A percentile compares a stretch with the other conserved stretches of the same genome.
phyloP scores from a whole-genome alignment of 2,797 vertebrate genomes.

The Spatula clypeata region DNA sequence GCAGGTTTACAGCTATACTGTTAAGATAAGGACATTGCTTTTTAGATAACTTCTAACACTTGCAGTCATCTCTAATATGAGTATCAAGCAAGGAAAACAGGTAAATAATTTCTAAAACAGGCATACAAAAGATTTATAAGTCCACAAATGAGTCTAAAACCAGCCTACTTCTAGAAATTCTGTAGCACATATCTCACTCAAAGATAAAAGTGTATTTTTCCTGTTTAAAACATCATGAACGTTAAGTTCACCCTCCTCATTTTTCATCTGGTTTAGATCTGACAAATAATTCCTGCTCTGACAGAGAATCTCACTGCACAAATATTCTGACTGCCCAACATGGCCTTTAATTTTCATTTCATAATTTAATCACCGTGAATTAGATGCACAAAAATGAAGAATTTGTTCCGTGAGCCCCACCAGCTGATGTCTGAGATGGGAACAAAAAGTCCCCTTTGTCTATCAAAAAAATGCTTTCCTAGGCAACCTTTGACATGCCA shows the following conservation, averaged over 20 bases:
- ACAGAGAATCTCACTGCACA: neutral
- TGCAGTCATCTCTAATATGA: neutral
- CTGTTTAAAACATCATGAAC: neutral
- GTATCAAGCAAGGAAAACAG: neutral
- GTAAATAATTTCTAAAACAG: neutral
- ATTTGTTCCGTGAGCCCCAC: neutral
- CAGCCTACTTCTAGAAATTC: neutral
- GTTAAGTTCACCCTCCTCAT: neutral
- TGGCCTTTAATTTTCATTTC: neutral
- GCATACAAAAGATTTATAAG: neutral
- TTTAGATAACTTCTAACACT: neutral
- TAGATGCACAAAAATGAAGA: conserved; percentile 5
- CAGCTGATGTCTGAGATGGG: neutral
- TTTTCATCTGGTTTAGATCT: neutral
- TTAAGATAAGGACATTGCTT: neutral
- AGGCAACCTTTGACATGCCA: neutral
- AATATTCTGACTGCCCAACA: neutral
- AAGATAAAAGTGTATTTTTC: neutral
- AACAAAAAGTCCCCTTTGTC: conserved; percentile 7
- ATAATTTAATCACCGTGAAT: conserved; percentile 24
- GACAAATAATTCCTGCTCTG: neutral
- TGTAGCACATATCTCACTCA: neutral
- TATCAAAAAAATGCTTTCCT: neutral
- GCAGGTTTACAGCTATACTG: neutral
- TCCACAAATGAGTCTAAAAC: neutral